phyloP scores from a whole-genome alignment of 2,888 invertebrate genomes.

The Lordiphosa fenestrarum region DNA sequence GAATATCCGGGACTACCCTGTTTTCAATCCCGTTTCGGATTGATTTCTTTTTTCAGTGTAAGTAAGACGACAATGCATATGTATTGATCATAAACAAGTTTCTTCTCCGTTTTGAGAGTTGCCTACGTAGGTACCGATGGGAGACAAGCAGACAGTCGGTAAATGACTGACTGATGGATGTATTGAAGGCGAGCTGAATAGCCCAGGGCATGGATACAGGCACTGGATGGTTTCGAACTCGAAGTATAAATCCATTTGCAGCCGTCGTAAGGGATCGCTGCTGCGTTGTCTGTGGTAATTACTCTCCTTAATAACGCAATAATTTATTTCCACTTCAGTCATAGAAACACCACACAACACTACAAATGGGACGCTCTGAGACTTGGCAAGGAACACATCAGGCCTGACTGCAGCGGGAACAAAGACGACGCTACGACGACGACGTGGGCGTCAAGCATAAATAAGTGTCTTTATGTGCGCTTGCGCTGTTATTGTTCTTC shows the following conservation, averaged over 20 bases:
- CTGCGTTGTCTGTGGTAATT: constrained; percentile 55
- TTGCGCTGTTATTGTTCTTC: constrained; percentile 61
- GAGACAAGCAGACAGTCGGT: constrained; percentile 27
- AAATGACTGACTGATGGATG: constrained; percentile 53
- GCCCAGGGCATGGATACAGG: constrained; percentile 12
- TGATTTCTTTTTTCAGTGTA: too few species aligned
- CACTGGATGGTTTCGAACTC: neutral
- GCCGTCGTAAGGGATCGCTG: constrained; percentile 35
- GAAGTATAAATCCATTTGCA: constrained; percentile 43
- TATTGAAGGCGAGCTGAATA: constrained; percentile 25
- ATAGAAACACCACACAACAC: constrained; percentile 12
- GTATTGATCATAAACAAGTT: too few species aligned
- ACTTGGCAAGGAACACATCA: constrained; percentile 29
- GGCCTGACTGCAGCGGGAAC: constrained; percentile 28
- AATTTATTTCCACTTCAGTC: constrained; percentile 58
- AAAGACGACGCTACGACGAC: constrained; percentile 17
- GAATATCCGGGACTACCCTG: too few species aligned
- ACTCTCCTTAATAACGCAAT: constrained; percentile 63
- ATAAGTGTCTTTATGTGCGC: constrained; percentile 61
- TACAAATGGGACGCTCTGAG: constrained; percentile 38
- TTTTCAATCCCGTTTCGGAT: too few species aligned
- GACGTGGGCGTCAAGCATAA: constrained; percentile 55
- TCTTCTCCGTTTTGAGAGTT: constrained; percentile 25
- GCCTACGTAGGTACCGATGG: constrained; percentile 33
- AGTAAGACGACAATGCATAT: too few species aligned